Evolutionary conservation across 2,888 invertebrate species (phyloP), one percentile per base, ranked within the genome.

Genomic region (Desoria tigrina): DNA sequence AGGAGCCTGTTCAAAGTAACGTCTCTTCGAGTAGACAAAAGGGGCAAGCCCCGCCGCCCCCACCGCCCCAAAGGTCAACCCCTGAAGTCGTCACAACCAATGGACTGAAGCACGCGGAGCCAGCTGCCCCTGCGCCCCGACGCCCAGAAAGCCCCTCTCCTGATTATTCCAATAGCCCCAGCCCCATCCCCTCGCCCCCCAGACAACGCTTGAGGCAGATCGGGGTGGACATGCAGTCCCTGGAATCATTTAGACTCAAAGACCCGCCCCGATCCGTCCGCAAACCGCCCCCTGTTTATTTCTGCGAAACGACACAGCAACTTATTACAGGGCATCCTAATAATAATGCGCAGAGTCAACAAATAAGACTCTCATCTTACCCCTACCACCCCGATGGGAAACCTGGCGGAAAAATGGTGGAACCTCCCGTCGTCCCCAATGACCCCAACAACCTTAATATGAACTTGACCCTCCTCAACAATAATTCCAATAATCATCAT

Each of bases 211-310:
- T 11, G 32, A 27, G 24, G 4, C 56, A 68, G 18, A 57, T 64
- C 68, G 83, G 84, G 39, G 89, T 87, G 14, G 90, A 90, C 80
- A 84, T 89, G 83, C 87, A 89, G 77, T 89, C 89, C 24, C 81
- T 90, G 74, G 89, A 90, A 79, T 89, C 89, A 4, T 89, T 87
- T 80, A 87, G 86, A 77, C 79, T 89, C 73, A 87, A 86, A 72
- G 86, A 87, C 78, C 86, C 87, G 26, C 81, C 84, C 3, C 84
- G 83, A 65, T 81, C 84, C 26, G 83, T 82, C 64, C 87, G 87
- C 49, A 86, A 85, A 77, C 89, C 88, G 9, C 89, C 89, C 18
- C 83, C 85, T 27, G 86, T 86, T 58, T 89, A 89, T 78, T 90
- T 89, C 21, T 66, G 63, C 23, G 69, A 72, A 26, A 51, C 67